Conservation (phyloP, 1,140 invertebrate species). For the Platorchestia sp. region DNA sequence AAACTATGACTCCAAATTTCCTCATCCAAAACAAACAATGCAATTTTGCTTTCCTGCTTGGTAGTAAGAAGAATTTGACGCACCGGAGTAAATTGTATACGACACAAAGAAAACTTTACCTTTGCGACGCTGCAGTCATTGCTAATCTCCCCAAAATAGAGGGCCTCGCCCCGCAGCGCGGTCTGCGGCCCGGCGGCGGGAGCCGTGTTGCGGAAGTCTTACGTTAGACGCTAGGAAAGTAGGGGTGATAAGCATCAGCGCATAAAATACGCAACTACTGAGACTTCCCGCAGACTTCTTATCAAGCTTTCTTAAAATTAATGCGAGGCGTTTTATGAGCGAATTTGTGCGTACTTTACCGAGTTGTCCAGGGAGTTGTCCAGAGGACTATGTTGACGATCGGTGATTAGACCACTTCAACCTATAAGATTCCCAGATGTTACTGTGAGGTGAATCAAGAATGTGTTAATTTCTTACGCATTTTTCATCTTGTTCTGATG, state of each 20-base stretch:
- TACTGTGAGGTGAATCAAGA: not conserved
- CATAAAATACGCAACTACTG: conserved; percentile 40
- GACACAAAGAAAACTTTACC: not conserved
- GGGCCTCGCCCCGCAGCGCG: not conserved
- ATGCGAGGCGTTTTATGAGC: conserved; percentile 2
- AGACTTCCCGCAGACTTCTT: conserved; percentile 45
- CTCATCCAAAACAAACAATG: too few relatives aligned
- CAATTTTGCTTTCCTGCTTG: too few relatives aligned
- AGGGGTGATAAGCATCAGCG: not conserved
- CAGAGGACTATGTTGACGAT: not conserved
- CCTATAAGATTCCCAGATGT: not conserved
- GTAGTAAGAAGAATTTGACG: too few relatives aligned
- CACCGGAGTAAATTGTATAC: not conserved
- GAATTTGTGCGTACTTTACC: conserved; percentile 1
- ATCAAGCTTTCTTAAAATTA: conserved; percentile 44
- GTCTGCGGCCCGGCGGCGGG: not conserved
- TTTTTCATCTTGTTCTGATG: not conserved
- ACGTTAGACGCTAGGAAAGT: conserved; percentile 16
- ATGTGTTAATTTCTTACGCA: not conserved
- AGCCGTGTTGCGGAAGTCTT: conserved; percentile 33
- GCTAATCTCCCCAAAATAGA: not conserved
- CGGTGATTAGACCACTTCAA: not conserved
- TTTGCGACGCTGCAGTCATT: not conserved
- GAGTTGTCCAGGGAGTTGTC: not conserved
- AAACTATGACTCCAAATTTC: too few relatives aligned